Evolutionary conservation across 2,113 vertebrate genomes (phyloP).

Genomic region (Ibidorhyncha struthersii): DNA sequence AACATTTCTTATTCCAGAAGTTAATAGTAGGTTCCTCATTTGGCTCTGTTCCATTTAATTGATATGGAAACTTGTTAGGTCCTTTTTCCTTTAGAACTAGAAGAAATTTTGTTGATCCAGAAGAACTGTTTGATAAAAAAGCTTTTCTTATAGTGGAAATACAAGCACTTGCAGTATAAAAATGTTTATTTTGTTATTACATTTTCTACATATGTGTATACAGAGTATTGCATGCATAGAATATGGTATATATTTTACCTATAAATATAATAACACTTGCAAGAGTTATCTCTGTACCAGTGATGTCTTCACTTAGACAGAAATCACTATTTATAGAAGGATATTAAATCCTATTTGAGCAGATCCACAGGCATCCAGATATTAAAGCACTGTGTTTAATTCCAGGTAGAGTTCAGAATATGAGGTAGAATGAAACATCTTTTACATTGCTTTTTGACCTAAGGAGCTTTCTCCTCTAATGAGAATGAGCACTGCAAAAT

Average conservation of each 20-base stretch:
- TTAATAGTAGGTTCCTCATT: constrained; percentile 16
- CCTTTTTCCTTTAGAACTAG: not conserved
- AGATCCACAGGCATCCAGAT: not conserved
- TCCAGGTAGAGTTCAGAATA: not conserved
- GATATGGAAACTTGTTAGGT: not conserved
- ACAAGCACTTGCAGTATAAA: not conserved
- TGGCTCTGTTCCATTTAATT: not conserved
- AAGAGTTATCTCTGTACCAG: not conserved
- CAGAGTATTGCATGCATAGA: not conserved
- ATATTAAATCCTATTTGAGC: not conserved
- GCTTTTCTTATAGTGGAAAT: not conserved
- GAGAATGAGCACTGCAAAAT: not conserved
- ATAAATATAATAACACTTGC: not conserved
- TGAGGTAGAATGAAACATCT: not conserved
- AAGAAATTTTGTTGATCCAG: not conserved
- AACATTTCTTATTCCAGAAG: constrained; percentile 6
- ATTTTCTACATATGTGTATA: not conserved
- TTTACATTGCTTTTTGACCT: not conserved
- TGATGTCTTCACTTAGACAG: not conserved
- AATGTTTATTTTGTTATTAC: not conserved
- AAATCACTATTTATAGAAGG: not conserved
- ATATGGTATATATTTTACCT: not conserved
- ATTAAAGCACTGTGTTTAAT: constrained; percentile 10
- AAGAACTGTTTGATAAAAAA: not conserved
- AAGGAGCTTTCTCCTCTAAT: not conserved